Conservation (phyloP, 2,113 vertebrate species). For the Tautogolabrus adspersus region DNA sequence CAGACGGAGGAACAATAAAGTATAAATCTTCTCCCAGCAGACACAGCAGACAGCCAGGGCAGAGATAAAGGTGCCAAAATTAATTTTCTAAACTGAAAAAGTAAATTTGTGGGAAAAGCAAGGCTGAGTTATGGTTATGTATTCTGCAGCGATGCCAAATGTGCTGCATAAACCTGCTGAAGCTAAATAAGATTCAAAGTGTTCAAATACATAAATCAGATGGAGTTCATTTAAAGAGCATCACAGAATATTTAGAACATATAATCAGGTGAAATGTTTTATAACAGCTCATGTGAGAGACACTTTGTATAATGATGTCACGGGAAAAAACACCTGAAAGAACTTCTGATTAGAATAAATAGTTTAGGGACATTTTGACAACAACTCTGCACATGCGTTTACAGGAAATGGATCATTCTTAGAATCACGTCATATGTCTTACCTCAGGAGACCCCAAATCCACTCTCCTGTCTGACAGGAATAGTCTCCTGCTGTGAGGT, state of each 20-base stretch:
- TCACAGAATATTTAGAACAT: background rate
- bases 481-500: too few relatives aligned
- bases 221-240: background rate
- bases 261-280: background rate
- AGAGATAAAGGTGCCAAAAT: constrained; percentile 5
- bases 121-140: background rate
- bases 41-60: background rate
- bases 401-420: too few relatives aligned
- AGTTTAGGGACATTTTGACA: too few relatives aligned
- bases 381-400: too few relatives aligned
- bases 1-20: constrained; percentile 5
- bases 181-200: background rate
- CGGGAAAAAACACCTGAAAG: too few relatives aligned
- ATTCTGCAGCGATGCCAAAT: background rate
- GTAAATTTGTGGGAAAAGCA: background rate
- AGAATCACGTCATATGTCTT: too few relatives aligned
- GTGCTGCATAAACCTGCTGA: background rate
- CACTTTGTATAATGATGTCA: background rate
- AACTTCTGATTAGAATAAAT: too few relatives aligned
- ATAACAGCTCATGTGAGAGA: background rate
- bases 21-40: background rate
- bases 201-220: background rate
- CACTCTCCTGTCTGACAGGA: too few relatives aligned
- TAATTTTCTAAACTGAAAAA: background rate
- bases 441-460: too few relatives aligned